A percentile compares a stretch with the other conserved stretches of the same genome.
These are phyloP conservation scores for Crotalus tigris DNA, from an alignment of 2,113 vertebrate species.

Conservation along the genomic window DNA sequence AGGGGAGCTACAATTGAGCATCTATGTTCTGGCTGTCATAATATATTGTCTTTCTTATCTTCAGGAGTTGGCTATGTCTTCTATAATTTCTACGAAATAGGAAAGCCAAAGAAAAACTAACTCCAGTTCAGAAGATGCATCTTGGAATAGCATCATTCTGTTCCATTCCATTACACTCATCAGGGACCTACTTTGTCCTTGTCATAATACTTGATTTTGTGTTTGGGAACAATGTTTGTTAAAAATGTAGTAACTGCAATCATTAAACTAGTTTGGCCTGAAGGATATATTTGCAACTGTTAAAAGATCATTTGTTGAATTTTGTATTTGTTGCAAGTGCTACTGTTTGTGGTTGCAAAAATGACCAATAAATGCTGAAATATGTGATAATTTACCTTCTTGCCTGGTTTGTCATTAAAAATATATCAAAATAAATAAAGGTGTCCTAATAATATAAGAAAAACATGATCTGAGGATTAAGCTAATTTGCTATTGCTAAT, in stretches of 20 bases:
- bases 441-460: background rate
- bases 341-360: background rate
- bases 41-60: slow-evolving; percentile 46
- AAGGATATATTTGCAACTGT: background rate
- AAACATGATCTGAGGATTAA: background rate
- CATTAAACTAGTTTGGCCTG: slow-evolving; percentile 78
- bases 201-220: slow-evolving; percentile 59
- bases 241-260: slow-evolving; percentile 65
- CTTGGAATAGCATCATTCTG: slow-evolving; percentile 32
- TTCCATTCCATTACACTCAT: slow-evolving; percentile 51
- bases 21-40: background rate
- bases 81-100: slow-evolving; percentile 70
- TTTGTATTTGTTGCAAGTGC: background rate
- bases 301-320: background rate
- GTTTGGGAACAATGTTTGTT: slow-evolving; percentile 81
- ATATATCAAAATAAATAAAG: background rate
- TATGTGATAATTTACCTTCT: background rate
- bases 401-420: background rate
- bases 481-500: background rate
- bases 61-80: slow-evolving; percentile 76
- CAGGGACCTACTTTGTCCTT: slow-evolving; percentile 59
- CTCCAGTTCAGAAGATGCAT: slow-evolving; percentile 31
- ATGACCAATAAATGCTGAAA: background rate
- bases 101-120: slow-evolving; percentile 82
- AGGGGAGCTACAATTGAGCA: background rate